These are phyloP conservation scores for Dufourea novaeangliae DNA, from an alignment of 1,140 invertebrate species.

Conservation along the genomic window DNA sequence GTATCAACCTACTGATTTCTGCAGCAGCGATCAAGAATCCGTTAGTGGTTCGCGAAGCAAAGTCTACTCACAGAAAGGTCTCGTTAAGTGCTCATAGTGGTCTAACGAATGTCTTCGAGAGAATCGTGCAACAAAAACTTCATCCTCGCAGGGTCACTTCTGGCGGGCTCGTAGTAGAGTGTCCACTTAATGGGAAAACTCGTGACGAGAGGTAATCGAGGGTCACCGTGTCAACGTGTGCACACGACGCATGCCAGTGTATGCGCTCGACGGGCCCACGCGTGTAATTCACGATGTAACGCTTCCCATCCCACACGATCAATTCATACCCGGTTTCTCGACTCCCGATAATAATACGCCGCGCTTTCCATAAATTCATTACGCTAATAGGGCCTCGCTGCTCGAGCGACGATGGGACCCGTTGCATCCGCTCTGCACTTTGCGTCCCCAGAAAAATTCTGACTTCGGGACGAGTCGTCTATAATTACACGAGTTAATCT, in stretches of 20 bases:
- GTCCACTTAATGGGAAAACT: not conserved
- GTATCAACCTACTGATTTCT: too few relatives aligned
- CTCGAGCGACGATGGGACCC: slow-evolving; percentile 1
- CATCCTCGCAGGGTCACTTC: too few relatives aligned
- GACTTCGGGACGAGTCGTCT: too few relatives aligned
- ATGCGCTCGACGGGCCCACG: not conserved
- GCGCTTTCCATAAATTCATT: slow-evolving; percentile 35
- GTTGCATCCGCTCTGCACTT: not conserved
- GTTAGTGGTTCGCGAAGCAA: too few relatives aligned
- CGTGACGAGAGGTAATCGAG: not conserved
- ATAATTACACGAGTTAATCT: too few relatives aligned
- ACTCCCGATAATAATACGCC: slow-evolving; percentile 7
- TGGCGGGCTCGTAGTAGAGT: not conserved
- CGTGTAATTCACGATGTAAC: not conserved
- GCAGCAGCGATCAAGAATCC: too few relatives aligned
- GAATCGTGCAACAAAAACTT: too few relatives aligned
- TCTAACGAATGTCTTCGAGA: too few relatives aligned
- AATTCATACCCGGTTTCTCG: slow-evolving; percentile 1
- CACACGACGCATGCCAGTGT: not conserved
- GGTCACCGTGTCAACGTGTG: slow-evolving; percentile 13
- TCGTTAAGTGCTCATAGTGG: too few relatives aligned
- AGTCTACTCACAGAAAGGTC: too few relatives aligned
- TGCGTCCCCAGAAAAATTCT: not conserved
- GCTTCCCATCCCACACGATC: slow-evolving; percentile 12
- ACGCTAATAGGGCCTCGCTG: not conserved